phyloP scores from a whole-genome alignment of 2,888 invertebrate genomes.

The Eueremaeus valkanovi region DNA sequence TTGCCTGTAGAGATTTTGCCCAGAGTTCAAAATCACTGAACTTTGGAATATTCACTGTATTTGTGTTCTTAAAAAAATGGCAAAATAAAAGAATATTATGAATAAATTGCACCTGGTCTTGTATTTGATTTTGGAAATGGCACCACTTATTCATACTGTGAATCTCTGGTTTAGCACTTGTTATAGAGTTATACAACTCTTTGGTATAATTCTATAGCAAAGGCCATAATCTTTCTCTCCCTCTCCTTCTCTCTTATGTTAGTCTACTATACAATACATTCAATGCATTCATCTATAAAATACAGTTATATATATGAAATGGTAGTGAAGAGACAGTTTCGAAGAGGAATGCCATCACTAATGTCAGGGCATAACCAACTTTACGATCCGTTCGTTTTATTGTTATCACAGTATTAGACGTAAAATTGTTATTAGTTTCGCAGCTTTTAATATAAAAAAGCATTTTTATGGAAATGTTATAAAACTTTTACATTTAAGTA shows the following conservation, averaged over 20 bases:
- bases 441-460: neutral
- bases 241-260: neutral
- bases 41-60: too few species aligned
- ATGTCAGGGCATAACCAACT: neutral
- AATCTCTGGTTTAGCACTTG: too few species aligned
- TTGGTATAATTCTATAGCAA: too few species aligned
- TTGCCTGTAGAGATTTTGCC: too few species aligned
- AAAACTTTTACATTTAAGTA: slow-evolving; percentile 7
- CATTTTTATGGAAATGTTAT: neutral
- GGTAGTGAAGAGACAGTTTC: neutral
- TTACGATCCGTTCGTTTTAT: neutral
- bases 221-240: slow-evolving; percentile 2
- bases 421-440: neutral
- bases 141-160: too few species aligned
- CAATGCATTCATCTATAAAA: neutral
- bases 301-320: neutral
- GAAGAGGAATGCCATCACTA: slow-evolving; percentile 8
- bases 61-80: too few species aligned
- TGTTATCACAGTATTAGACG: neutral
- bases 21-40: too few species aligned
- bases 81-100: too few species aligned
- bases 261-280: neutral
- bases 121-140: too few species aligned
- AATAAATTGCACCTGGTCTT: too few species aligned
- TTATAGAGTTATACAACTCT: too few species aligned